Evolutionary conservation across 2,113 vertebrate genomes (phyloP).

Genomic region (Eidolon helvum): DNA sequence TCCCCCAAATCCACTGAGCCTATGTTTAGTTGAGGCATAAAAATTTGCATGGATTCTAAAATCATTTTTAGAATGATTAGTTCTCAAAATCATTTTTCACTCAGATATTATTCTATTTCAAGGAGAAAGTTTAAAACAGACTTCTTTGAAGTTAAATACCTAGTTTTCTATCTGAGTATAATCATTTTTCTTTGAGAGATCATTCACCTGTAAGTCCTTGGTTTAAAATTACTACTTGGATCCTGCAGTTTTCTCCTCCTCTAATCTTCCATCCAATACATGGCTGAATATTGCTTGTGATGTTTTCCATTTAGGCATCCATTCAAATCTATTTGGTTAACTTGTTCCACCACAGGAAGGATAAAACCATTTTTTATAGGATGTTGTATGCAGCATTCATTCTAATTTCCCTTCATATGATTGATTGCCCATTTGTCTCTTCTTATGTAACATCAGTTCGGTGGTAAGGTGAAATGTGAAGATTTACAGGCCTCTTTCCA

Average conservation of each 20-base stretch:
- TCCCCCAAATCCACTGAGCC: neutral
- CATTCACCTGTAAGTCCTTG: conserved; percentile 48
- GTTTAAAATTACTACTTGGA: conserved; percentile 49
- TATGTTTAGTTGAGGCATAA: neutral
- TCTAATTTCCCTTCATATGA: conserved; percentile 25
- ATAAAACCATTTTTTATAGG: conserved; percentile 35
- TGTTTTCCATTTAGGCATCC: conserved; percentile 24
- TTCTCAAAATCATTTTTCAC: conserved; percentile 44
- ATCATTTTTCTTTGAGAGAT: conserved; percentile 37
- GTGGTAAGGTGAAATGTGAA: conserved; percentile 23
- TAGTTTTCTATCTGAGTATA: neutral
- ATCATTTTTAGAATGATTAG: too few relatives aligned
- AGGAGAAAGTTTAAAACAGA: conserved; percentile 20
- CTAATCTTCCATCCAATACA: neutral
- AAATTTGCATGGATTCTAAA: neutral
- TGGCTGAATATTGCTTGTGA: neutral
- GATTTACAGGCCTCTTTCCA: conserved; percentile 4
- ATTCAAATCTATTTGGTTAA: conserved; percentile 46
- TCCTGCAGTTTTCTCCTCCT: conserved; percentile 28
- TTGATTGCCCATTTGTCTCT: neutral
- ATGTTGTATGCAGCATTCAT: neutral
- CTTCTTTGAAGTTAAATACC: conserved; percentile 26
- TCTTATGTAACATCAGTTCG: conserved; percentile 31
- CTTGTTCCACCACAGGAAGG: neutral
- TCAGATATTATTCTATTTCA: neutral